Percentiles rank a stretch among this genome's conserved stretches.
These are phyloP conservation scores for Taurulus bubalis DNA, from an alignment of 2,113 vertebrate species.

Conservation along the genomic window DNA sequence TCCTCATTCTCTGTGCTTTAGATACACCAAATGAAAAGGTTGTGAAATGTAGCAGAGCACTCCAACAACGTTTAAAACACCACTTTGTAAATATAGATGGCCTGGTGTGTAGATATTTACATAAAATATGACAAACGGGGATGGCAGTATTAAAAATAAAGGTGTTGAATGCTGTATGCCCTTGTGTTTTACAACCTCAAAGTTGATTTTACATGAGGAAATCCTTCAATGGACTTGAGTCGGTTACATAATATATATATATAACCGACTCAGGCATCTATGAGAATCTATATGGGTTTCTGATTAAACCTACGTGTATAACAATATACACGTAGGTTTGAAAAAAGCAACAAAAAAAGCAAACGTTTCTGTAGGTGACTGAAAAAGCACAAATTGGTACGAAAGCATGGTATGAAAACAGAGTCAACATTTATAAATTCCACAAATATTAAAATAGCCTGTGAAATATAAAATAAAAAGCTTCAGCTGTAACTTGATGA, in stretches of 20 bases:
- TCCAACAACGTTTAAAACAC: constrained; percentile 38
- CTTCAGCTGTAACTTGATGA: constrained; percentile 21
- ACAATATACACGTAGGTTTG: constrained; percentile 14
- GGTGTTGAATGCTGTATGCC: constrained; percentile 21
- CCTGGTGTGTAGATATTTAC: constrained; percentile 40
- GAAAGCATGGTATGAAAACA: constrained; percentile 12
- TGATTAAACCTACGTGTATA: not conserved
- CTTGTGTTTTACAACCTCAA: constrained; percentile 37
- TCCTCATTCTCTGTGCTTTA: constrained; percentile 78
- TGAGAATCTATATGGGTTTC: constrained; percentile 3
- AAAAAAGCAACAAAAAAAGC: not conserved
- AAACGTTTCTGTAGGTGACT: not conserved
- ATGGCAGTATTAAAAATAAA: not conserved
- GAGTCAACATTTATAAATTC: constrained; percentile 30
- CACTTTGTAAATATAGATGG: constrained; percentile 30
- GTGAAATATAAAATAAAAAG: constrained; percentile 49
- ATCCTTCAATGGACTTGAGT: constrained; percentile 2
- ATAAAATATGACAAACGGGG: constrained; percentile 29
- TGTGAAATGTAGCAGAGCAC: constrained; percentile 38
- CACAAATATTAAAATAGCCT: constrained; percentile 57
- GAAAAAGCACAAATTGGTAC: constrained; percentile 25
- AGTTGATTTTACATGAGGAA: constrained; percentile 4
- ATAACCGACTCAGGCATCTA: constrained; percentile 14
- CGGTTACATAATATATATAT: not conserved
- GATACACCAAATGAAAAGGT: constrained; percentile 45